Evolutionary conservation across 2,797 vertebrate genomes (phyloP).

Genomic region (Xenopus petersii): DNA sequence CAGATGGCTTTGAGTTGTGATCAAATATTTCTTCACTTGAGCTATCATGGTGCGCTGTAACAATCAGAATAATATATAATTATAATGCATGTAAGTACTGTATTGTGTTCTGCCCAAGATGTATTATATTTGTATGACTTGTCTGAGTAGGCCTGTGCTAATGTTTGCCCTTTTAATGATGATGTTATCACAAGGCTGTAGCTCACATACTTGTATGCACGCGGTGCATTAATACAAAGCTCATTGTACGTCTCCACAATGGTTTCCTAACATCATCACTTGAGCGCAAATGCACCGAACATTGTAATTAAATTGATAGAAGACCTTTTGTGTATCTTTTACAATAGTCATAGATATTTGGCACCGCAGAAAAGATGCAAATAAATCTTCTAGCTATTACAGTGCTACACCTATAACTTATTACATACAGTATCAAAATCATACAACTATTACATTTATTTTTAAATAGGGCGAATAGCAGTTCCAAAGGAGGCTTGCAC

Average conservation of each 20-base stretch:
- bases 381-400: too few species aligned
- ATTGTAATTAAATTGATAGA: slow-evolving; percentile 38
- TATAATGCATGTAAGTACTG: slow-evolving; percentile 25
- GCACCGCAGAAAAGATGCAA: background rate
- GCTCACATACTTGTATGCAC: slow-evolving; percentile 10
- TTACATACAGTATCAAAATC: too few species aligned
- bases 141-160: slow-evolving; percentile 22
- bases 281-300: slow-evolving; percentile 35
- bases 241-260: slow-evolving; percentile 18
- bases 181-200: slow-evolving; percentile 33
- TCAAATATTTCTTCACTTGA: slow-evolving; percentile 11
- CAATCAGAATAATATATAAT: background rate
- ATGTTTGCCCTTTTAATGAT: slow-evolving; percentile 46
- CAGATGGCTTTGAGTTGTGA: background rate
- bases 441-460: too few species aligned
- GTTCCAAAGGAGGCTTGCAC: too few species aligned
- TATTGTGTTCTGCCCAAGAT: slow-evolving; percentile 12
- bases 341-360: slow-evolving; percentile 17
- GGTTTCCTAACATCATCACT: slow-evolving; percentile 1
- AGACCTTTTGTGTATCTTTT: slow-evolving; percentile 20
- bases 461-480: too few species aligned
- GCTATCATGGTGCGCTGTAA: background rate
- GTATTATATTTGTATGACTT: slow-evolving; percentile 22
- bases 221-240: slow-evolving; percentile 23
- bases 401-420: too few species aligned